phyloP scores from a whole-genome alignment of 2,888 invertebrate species.

The Nomada flava region DNA sequence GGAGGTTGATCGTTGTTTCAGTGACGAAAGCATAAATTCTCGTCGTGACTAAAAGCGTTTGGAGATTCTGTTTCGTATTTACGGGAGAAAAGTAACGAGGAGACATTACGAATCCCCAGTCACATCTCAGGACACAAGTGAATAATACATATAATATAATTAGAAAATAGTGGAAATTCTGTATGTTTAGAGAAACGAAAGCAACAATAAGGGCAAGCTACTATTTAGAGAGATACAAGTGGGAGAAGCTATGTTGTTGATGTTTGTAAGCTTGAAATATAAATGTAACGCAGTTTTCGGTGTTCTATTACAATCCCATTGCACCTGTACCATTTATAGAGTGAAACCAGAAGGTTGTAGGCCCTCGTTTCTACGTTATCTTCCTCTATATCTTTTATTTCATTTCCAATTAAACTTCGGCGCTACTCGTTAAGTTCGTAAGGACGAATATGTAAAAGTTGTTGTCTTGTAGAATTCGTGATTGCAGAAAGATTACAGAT shows the following conservation, averaged over 20 bases:
- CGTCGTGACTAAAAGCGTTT: not conserved
- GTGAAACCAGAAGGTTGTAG: not conserved
- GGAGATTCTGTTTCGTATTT: constrained; percentile 23
- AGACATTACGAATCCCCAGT: constrained; percentile 9
- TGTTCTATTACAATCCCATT: constrained; percentile 63
- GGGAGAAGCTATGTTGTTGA: constrained; percentile 79
- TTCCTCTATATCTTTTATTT: not conserved
- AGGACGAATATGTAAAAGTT: not conserved
- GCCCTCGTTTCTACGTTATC: not conserved
- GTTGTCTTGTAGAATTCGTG: constrained; percentile 20
- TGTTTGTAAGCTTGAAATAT: constrained; percentile 84
- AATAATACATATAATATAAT: constrained; percentile 41
- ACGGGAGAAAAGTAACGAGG: constrained; percentile 9
- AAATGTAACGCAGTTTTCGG: constrained; percentile 82
- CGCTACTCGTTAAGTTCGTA: not conserved
- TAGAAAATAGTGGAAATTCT: constrained; percentile 50
- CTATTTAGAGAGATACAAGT: constrained; percentile 48
- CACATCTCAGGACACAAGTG: constrained; percentile 71
- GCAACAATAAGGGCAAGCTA: constrained; percentile 42
- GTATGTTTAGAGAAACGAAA: constrained; percentile 52
- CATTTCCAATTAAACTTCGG: not conserved
- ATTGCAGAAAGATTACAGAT: constrained; percentile 23
- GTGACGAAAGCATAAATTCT: not conserved
- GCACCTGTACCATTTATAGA: constrained; percentile 15
- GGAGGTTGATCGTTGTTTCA: constrained; percentile 6